A percentile compares a stretch with the other conserved stretches of the same genome.
Evolutionary conservation across 2,113 vertebrate species (phyloP).

Genomic region (Ascaphus truei): DNA sequence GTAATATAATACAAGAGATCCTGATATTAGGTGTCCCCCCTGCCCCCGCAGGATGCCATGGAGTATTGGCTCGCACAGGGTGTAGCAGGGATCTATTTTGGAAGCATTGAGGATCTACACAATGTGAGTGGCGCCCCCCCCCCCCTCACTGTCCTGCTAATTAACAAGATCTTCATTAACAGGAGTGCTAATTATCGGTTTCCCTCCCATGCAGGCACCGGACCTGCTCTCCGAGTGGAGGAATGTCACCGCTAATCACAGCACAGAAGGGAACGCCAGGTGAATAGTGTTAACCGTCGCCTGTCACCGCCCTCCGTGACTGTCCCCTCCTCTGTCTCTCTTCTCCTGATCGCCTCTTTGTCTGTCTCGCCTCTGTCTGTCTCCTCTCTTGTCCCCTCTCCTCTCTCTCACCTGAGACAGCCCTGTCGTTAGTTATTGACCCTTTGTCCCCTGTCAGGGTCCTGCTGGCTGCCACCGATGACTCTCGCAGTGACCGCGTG

Average conservation of each 20-base stretch:
- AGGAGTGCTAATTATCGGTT: not conserved
- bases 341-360: too few species aligned
- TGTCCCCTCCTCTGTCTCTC: too few species aligned
- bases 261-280: constrained; percentile 37
- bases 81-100: constrained; percentile 68
- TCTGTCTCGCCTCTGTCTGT: too few species aligned
- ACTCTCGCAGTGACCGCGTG: constrained; percentile 6
- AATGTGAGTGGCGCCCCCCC: constrained; percentile 18
- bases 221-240: constrained; percentile 49
- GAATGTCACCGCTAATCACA: constrained; percentile 41
- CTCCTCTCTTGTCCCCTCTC: not conserved
- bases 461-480: constrained; percentile 42
- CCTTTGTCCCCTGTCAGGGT: constrained; percentile 21
- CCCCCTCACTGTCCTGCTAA: not conserved
- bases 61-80: constrained; percentile 65
- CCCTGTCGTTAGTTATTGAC: not conserved
- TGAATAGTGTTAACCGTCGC: not conserved
- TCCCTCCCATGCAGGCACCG: not conserved
- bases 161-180: not conserved
- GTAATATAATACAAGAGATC: too few species aligned
- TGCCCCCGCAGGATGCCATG: constrained; percentile 38
- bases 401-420: too few species aligned
- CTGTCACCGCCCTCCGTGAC: too few species aligned
- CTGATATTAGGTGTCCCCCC: too few species aligned
- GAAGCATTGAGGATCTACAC: constrained; percentile 25